A percentile compares a stretch with the other conserved stretches of the same genome.
phyloP scores from a whole-genome alignment of 1,140 invertebrate species.

The Drosophila trapezifrons region DNA sequence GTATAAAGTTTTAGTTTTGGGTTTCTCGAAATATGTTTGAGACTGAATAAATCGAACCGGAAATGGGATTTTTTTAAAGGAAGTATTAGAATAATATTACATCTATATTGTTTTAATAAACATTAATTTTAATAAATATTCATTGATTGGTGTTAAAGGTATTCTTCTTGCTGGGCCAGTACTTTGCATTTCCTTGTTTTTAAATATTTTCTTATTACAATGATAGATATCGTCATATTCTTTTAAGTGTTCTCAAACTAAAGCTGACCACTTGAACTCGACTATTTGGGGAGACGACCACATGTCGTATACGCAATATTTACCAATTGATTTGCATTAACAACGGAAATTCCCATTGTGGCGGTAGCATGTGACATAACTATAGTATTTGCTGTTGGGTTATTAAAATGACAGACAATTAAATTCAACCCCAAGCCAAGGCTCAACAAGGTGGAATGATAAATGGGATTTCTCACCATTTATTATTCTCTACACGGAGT shows the following conservation, averaged over 20 bases:
- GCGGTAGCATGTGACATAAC: constrained; percentile 9
- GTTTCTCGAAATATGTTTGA: background rate
- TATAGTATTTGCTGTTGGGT: constrained; percentile 21
- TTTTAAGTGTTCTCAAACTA: background rate
- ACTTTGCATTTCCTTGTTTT: background rate
- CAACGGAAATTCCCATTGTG: constrained; percentile 23
- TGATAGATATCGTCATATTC: no score
- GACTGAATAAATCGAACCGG: no score
- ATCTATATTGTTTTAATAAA: no score
- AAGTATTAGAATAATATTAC: no score
- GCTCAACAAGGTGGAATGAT: background rate
- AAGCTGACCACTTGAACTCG: background rate
- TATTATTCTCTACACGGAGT: constrained; percentile 1
- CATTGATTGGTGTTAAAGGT: no score
- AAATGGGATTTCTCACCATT: constrained; percentile 6
- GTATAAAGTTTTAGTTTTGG: background rate
- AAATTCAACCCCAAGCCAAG: background rate
- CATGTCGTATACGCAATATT: constrained; percentile 31
- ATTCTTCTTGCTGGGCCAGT: background rate
- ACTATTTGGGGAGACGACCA: background rate
- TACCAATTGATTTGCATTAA: constrained; percentile 3
- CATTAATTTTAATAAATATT: no score
- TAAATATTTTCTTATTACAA: background rate
- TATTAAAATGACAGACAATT: constrained; percentile 19
- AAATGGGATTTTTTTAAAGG: no score